These are phyloP conservation scores for Poliocrania exsul DNA, from an alignment of 2,797 vertebrate species.

Conservation along the genomic window DNA sequence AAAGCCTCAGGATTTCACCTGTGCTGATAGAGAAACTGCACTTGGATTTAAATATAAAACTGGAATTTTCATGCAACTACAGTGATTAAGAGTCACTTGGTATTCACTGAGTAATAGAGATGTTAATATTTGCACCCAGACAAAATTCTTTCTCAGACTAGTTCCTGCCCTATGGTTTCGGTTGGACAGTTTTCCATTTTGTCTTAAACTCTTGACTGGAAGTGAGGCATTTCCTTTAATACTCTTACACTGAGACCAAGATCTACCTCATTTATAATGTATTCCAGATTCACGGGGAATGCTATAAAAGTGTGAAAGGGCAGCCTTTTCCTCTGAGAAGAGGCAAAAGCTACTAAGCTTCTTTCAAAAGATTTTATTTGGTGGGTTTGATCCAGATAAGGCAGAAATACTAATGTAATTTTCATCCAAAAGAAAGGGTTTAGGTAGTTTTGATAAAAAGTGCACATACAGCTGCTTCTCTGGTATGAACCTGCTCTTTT, in stretches of 20 bases:
- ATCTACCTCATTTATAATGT: neutral
- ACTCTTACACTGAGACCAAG: neutral
- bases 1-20: neutral
- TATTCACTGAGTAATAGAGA: neutral
- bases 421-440: neutral
- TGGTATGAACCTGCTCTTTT: neutral
- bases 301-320: neutral
- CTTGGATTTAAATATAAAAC: neutral
- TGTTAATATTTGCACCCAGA: neutral
- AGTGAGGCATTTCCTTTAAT: conserved; percentile 20
- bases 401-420: neutral
- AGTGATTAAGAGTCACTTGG: neutral
- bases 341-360: neutral
- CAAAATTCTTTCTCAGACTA: neutral
- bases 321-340: neutral
- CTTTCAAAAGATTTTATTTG: neutral
- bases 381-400: neutral
- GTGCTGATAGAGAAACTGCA: neutral
- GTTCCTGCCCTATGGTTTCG: neutral
- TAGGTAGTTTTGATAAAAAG: neutral
- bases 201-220: neutral
- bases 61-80: neutral
- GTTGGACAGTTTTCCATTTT: neutral
- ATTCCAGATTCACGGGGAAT: neutral
- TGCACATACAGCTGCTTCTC: neutral